Conservation (phyloP, 2,888 invertebrate genomes). For the Corythucha ciliata region DNA sequence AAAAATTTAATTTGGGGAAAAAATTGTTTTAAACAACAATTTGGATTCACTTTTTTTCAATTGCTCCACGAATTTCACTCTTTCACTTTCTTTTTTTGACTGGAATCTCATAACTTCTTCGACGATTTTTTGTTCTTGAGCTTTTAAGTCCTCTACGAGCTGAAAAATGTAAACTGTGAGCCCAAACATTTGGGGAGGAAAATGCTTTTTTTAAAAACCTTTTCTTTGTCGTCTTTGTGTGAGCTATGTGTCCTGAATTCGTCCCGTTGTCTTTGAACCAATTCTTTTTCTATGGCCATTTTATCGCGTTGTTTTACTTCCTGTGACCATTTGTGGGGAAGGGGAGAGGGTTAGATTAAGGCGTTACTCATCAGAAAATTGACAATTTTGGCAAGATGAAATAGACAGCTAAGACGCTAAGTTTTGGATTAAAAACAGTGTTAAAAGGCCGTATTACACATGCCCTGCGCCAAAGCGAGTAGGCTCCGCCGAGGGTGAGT, state of each 20-base stretch:
- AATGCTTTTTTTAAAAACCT: constrained; percentile 34
- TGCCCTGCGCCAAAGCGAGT: no score
- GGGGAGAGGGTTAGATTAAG: no score
- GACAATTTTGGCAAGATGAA: no score
- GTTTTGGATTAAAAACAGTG: no score
- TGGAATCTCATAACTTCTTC: constrained; percentile 59
- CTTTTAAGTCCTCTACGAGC: constrained; percentile 48
- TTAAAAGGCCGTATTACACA: no score
- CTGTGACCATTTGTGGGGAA: constrained; percentile 37
- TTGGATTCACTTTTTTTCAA: constrained; percentile 46
- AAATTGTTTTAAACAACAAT: constrained; percentile 24
- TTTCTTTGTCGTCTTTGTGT: constrained; percentile 54
- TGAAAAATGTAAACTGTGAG: constrained; percentile 36
- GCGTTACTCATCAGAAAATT: no score
- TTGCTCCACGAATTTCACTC: constrained; percentile 50
- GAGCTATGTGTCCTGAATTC: constrained; percentile 56
- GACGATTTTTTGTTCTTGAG: constrained; percentile 57
- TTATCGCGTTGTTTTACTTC: constrained; percentile 47
- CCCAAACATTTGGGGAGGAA: background rate
- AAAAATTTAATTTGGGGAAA: background rate
- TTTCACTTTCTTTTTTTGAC: constrained; percentile 53
- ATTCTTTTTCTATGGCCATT: constrained; percentile 52
- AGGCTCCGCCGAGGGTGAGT: no score
- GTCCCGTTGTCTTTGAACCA: constrained; percentile 53
- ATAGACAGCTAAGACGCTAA: constrained; percentile 14